Evolutionary conservation across 2,888 invertebrate species (phyloP).

Genomic region (Strigamia crassipes): DNA sequence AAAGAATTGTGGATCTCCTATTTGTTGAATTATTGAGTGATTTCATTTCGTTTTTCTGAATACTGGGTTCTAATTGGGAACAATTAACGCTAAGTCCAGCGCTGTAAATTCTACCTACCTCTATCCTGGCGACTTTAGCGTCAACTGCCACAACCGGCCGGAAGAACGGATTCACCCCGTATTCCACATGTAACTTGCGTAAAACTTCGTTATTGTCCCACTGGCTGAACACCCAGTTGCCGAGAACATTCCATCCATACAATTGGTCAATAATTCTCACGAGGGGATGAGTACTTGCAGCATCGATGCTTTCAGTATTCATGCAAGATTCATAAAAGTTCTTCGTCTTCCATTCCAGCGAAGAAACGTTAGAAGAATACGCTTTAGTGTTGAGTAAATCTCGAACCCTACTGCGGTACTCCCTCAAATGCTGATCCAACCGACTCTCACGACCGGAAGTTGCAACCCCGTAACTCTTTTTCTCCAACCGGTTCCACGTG

Average conservation of each 20-base stretch:
- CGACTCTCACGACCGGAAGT: background rate
- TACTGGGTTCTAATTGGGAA: no score
- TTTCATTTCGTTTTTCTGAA: no score
- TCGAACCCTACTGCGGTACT: constrained; percentile 58
- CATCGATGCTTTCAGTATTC: constrained; percentile 61
- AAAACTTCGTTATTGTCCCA: constrained; percentile 56
- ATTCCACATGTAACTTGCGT: constrained; percentile 61
- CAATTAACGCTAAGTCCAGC: no score
- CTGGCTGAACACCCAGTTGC: constrained; percentile 48
- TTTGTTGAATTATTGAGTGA: no score
- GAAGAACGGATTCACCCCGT: constrained; percentile 64
- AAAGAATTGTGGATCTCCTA: no score
- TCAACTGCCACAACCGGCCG: constrained; percentile 59
- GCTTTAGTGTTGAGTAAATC: constrained; percentile 62
- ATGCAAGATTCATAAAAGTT: constrained; percentile 67
- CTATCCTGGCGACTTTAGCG: background rate
- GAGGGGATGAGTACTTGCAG: constrained; percentile 61
- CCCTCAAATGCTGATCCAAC: background rate
- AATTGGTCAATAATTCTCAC: constrained; percentile 61
- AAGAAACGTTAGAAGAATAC: constrained; percentile 57
- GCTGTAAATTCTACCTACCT: background rate
- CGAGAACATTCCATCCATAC: constrained; percentile 57
- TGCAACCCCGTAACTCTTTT: background rate
- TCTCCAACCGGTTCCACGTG: background rate
- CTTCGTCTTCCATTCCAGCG: constrained; percentile 65